These are phyloP conservation scores for Orius insidiosus DNA, from an alignment of 1,140 invertebrate species.

Conservation along the genomic window DNA sequence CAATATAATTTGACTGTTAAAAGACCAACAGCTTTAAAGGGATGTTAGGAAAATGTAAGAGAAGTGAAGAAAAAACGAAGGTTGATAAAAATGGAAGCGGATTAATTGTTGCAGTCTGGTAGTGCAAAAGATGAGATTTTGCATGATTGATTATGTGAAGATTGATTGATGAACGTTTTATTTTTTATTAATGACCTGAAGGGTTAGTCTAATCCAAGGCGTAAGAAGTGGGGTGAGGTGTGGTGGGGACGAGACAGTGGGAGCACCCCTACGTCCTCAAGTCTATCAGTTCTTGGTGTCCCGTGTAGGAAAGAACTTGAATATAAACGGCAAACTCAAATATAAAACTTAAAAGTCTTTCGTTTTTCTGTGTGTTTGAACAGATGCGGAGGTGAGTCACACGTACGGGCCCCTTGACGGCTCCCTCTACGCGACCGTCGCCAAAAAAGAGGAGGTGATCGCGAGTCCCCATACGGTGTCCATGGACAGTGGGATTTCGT, in stretches of 20 bases:
- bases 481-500: conserved; percentile 70
- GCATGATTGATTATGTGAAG: not conserved
- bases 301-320: not conserved
- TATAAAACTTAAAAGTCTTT: no score
- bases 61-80: no score
- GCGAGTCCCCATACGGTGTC: conserved; percentile 51
- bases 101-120: no score
- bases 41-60: no score
- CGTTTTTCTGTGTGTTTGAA: conserved; percentile 9
- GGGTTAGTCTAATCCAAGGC: not conserved
- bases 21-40: no score
- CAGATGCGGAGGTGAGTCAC: conserved; percentile 30
- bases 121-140: no score
- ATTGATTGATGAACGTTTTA: not conserved
- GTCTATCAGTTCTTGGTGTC: not conserved
- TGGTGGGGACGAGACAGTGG: not conserved
- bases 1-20: no score
- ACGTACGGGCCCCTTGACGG: conserved; percentile 72
- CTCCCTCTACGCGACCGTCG: conserved; percentile 69
- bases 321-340: not conserved
- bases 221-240: not conserved
- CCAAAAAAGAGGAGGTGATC: conserved; percentile 31
- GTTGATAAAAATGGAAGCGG: no score
- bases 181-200: no score
- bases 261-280: no score